Evolutionary conservation across 2,797 vertebrate genomes (phyloP).

Genomic region (Pangasius larnaudii): DNA sequence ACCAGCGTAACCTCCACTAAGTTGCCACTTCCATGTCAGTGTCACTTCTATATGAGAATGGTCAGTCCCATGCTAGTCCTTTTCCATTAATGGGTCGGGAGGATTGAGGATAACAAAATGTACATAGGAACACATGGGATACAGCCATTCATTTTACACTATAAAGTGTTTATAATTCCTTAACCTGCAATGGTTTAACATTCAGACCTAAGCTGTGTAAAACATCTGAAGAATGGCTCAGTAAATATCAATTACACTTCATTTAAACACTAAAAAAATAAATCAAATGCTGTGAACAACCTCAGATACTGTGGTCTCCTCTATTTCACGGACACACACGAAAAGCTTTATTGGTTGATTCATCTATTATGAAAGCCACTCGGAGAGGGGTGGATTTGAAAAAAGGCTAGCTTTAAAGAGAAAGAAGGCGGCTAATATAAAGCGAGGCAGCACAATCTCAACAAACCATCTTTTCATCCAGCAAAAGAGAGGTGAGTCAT

Average conservation of each 20-base stretch:
- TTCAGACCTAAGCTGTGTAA: not conserved
- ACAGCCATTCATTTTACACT: not conserved
- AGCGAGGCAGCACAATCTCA: constrained; percentile 53
- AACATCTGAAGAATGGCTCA: constrained; percentile 30
- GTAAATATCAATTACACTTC: constrained; percentile 47
- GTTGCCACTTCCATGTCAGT: not conserved
- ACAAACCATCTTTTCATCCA: constrained; percentile 61
- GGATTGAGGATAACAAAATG: not conserved
- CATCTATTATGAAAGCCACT: constrained; percentile 48
- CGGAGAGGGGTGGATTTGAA: constrained; percentile 42
- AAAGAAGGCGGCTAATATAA: constrained; percentile 38
- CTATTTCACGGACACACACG: constrained; percentile 49
- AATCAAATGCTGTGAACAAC: constrained; percentile 37
- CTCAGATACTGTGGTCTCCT: constrained; percentile 17
- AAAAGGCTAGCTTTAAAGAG: constrained; percentile 47
- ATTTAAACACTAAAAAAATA: constrained; percentile 47
- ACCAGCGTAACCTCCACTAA: not conserved
- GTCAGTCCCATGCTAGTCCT: too few species aligned
- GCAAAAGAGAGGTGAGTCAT: constrained; percentile 60
- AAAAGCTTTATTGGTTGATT: constrained; percentile 52
- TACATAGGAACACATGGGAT: not conserved
- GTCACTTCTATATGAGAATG: not conserved
- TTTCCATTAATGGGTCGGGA: not conserved
- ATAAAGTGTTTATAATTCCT: not conserved
- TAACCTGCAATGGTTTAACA: not conserved